Percentiles rank a stretch among this genome's conserved stretches.
These are phyloP conservation scores for Agrypnus murinus DNA, from an alignment of 2,888 invertebrate genomes.

Conservation along the genomic window DNA sequence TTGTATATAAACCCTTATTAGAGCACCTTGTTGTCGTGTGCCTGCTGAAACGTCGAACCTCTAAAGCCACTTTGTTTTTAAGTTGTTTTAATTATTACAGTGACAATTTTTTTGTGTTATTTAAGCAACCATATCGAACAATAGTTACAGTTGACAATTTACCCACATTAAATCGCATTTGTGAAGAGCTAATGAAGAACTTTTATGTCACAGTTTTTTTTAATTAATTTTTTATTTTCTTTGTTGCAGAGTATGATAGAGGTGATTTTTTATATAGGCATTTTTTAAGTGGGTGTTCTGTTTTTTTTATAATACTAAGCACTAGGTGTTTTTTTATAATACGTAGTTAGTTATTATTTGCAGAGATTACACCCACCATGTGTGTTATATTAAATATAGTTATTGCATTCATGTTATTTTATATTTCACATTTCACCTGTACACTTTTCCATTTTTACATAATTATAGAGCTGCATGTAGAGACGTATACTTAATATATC, in stretches of 20 bases:
- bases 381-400: conserved; percentile 53
- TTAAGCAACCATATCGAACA: conserved; percentile 68
- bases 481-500: conserved; percentile 56
- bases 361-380: conserved; percentile 54
- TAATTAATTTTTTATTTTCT: conserved; percentile 48
- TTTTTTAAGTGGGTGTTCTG: conserved; percentile 48
- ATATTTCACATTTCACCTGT: conserved; percentile 50
- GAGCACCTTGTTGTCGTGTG: conserved; percentile 69
- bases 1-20: conserved; percentile 69
- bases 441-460: conserved; percentile 48
- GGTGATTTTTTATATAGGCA: conserved; percentile 51
- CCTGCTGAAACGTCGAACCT: conserved; percentile 67
- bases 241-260: conserved; percentile 54
- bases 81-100: conserved; percentile 61
- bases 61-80: conserved; percentile 63
- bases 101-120: conserved; percentile 60
- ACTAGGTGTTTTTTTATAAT: conserved; percentile 51
- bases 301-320: conserved; percentile 52
- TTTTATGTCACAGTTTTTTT: conserved; percentile 37
- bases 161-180: conserved; percentile 71
- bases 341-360: conserved; percentile 54
- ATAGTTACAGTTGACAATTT: conserved; percentile 68
- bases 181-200: conserved; percentile 63
- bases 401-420: conserved; percentile 50
- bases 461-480: conserved; percentile 42